Conservation (phyloP, 2,113 vertebrate species). For the Hystrix brachyura region DNA sequence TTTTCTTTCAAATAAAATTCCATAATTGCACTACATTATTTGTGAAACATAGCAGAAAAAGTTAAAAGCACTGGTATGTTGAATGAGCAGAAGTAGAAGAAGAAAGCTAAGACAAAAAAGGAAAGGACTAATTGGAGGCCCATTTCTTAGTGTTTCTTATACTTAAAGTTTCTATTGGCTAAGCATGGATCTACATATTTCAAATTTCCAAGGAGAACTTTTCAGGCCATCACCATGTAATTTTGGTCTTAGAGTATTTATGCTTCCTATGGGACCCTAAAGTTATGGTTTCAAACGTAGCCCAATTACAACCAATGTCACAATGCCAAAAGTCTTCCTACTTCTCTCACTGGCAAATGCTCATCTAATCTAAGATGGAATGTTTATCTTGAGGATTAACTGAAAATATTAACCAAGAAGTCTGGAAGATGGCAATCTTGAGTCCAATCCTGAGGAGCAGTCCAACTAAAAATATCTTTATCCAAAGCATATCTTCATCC, state of each 20-base stretch:
- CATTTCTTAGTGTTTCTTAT: neutral
- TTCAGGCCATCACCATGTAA: neutral
- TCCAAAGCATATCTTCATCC: constrained; percentile 10
- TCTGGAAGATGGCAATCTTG: neutral
- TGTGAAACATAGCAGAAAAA: neutral
- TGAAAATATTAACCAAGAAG: constrained; percentile 42
- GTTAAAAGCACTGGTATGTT: neutral
- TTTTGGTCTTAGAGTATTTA: neutral
- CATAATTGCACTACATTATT: neutral
- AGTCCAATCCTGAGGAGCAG: neutral
- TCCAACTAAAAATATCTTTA: constrained; percentile 48
- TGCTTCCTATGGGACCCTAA: neutral
- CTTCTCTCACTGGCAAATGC: neutral
- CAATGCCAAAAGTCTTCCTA: neutral
- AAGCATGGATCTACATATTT: neutral
- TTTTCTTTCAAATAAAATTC: constrained; percentile 4
- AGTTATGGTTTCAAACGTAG: neutral
- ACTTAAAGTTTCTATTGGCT: neutral
- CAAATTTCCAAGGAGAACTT: neutral
- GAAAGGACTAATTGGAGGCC: neutral
- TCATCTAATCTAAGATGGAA: neutral
- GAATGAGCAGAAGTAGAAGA: neutral
- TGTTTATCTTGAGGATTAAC: neutral
- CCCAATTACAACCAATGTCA: neutral
- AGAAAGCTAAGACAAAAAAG: neutral